Evolutionary conservation across 2,113 vertebrate genomes (phyloP).

Genomic region (Pelmatolapia mariae): DNA sequence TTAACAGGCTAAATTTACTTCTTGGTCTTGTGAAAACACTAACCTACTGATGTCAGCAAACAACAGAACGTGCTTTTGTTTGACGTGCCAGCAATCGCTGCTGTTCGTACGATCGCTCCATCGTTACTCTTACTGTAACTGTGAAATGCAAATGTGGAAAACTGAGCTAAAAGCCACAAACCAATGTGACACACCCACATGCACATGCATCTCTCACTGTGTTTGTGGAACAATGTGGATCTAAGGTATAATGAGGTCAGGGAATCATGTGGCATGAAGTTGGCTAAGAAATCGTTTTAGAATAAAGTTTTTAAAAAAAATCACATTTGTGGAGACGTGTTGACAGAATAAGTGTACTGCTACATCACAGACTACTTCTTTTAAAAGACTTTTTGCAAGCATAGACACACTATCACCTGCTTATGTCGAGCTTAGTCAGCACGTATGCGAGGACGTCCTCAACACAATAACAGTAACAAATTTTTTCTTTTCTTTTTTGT

Average conservation of each 20-base stretch:
- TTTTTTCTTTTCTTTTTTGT: accelerated
- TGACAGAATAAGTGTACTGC: not conserved
- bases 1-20: slow-evolving; percentile 55
- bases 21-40: accelerated
- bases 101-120: not conserved
- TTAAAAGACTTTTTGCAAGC: not conserved
- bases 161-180: not conserved
- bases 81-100: not conserved
- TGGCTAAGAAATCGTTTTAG: not conserved
- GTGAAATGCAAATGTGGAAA: not conserved
- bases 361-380: not conserved
- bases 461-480: not conserved
- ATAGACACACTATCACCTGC: not conserved
- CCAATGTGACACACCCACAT: not conserved
- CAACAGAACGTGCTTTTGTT: not conserved
- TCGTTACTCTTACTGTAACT: not conserved
- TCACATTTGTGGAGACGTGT: accelerated
- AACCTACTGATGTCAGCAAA: not conserved
- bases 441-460: not conserved
- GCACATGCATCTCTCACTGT: not conserved
- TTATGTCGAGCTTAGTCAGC: accelerated
- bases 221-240: not conserved
- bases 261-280: not conserved
- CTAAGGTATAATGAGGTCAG: not conserved
- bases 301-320: not conserved